Conservation (phyloP, 53 echinoderm and acorn worm genomes). For the Echinometra lucunter region DNA sequence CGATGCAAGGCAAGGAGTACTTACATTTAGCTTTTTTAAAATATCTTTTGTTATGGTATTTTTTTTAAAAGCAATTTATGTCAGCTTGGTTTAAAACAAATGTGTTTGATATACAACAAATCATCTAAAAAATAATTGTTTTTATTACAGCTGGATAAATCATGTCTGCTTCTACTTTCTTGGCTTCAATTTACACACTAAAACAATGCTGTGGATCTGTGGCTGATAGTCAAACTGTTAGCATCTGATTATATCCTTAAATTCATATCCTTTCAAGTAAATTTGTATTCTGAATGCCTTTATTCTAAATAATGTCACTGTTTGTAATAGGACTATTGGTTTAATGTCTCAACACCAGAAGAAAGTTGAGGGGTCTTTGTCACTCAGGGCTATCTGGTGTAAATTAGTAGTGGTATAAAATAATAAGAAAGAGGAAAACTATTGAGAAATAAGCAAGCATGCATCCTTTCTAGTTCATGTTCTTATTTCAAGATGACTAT, state of each 20-base stretch:
- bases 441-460: too few species aligned
- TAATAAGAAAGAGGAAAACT: too few species aligned
- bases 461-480: too few species aligned
- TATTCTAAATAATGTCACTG: background rate
- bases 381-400: background rate
- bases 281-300: background rate
- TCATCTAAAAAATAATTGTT: constrained; percentile 28
- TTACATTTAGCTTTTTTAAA: too few species aligned
- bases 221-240: constrained; percentile 56
- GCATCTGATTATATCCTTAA: constrained; percentile 76
- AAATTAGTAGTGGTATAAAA: background rate
- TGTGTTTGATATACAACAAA: background rate
- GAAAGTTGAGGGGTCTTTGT: background rate
- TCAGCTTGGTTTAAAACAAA: background rate
- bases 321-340: background rate
- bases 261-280: constrained; percentile 75
- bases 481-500: too few species aligned
- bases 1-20: too few species aligned
- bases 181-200: background rate
- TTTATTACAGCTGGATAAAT: constrained; percentile 69
- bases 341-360: background rate
- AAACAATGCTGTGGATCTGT: constrained; percentile 38
- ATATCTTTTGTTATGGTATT: too few species aligned
- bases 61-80: too few species aligned
- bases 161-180: constrained; percentile 52